phyloP scores from a whole-genome alignment of 2,797 vertebrate genomes.

The Gymnoscopelus braueri region DNA sequence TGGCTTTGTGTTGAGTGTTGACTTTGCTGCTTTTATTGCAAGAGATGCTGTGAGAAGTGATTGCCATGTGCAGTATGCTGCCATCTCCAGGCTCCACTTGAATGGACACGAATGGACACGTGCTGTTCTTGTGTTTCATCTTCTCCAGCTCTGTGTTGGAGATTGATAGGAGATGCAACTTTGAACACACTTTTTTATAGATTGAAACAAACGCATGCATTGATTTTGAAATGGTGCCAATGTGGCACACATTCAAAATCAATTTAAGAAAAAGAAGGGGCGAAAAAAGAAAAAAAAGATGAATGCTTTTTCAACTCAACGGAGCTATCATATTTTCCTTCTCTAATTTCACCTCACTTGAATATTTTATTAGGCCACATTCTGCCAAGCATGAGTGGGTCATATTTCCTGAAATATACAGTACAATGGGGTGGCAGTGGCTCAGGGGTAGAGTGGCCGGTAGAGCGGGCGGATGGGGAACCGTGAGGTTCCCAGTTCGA shows the following conservation, averaged over 20 bases:
- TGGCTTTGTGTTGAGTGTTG: constrained; percentile 48
- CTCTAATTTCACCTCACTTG: not conserved
- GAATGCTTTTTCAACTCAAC: not conserved
- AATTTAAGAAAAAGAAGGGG: too few species aligned
- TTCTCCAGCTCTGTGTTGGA: too few species aligned
- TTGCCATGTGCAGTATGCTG: constrained; percentile 31
- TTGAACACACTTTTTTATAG: constrained; percentile 2
- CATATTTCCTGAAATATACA: too few species aligned
- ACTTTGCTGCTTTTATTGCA: constrained; percentile 47
- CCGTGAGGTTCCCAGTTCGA: too few species aligned
- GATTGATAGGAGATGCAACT: not conserved
- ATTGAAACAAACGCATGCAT: too few species aligned
- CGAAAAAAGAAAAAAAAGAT: too few species aligned
- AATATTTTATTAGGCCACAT: not conserved
- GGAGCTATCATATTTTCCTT: constrained; percentile 3
- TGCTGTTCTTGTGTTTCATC: too few species aligned
- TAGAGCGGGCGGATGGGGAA: too few species aligned
- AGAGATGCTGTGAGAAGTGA: constrained; percentile 21
- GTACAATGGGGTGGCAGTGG: too few species aligned
- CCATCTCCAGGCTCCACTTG: constrained; percentile 29
- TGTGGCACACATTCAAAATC: too few species aligned
- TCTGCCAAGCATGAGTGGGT: not conserved
- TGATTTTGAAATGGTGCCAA: too few species aligned
- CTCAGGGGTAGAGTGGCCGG: too few species aligned
- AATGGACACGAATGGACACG: constrained; percentile 19